Evolutionary conservation across 2,888 invertebrate genomes (phyloP).

Genomic region (Metellina segmentata): DNA sequence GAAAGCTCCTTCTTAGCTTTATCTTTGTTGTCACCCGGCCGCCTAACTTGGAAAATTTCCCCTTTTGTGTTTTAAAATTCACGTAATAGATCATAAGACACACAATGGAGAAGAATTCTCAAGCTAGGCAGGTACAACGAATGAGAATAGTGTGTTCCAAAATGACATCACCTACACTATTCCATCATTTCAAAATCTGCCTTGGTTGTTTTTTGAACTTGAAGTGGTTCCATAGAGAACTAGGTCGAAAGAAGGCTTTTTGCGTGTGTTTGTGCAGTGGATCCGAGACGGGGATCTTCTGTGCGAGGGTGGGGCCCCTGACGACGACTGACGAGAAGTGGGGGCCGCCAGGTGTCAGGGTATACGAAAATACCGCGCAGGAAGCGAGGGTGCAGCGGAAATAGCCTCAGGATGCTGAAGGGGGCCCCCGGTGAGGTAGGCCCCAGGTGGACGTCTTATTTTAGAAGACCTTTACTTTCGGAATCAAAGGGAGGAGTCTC

Average conservation of each 20-base stretch:
- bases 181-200: not conserved
- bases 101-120: too few relatives aligned
- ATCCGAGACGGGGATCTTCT: not conserved
- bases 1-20: too few relatives aligned
- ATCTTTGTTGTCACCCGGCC: too few relatives aligned
- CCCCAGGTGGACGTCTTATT: constrained; percentile 54
- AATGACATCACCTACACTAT: too few relatives aligned
- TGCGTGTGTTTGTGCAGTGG: not conserved
- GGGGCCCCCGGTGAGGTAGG: constrained; percentile 5
- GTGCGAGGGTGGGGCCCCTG: not conserved
- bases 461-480: constrained; percentile 36
- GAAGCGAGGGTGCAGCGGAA: constrained; percentile 57
- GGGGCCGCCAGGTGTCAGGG: constrained; percentile 59
- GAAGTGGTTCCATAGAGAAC: too few relatives aligned
- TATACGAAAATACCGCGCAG: constrained; percentile 59
- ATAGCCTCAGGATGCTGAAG: constrained; percentile 19
- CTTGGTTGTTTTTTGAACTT: too few relatives aligned
- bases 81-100: too few relatives aligned
- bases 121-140: too few relatives aligned
- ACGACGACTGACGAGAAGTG: constrained; percentile 48
- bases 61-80: too few relatives aligned
- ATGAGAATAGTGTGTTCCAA: too few relatives aligned
- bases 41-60: too few relatives aligned
- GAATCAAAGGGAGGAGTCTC: constrained; percentile 19
- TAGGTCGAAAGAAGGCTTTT: too few relatives aligned